phyloP scores from a whole-genome alignment of 2,797 vertebrate genomes.

The Ibycter americanus region DNA sequence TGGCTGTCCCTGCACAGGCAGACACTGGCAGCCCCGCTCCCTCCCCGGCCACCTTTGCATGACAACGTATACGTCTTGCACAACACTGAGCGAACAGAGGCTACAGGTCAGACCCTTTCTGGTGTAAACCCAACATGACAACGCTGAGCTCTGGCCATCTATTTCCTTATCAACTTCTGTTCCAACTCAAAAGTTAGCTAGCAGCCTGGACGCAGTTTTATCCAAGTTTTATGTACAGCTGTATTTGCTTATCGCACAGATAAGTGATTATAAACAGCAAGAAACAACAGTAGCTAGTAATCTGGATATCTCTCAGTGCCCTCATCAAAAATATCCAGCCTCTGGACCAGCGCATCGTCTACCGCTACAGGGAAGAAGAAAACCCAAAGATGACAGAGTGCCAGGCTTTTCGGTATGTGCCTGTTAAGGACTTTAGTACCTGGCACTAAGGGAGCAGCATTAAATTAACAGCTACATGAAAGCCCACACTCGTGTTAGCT shows the following conservation, averaged over 20 bases:
- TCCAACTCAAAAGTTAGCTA: not conserved
- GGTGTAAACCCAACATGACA: rapidly evolving
- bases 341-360: not conserved
- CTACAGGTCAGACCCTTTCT: rapidly evolving
- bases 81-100: rapidly evolving
- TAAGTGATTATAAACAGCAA: not conserved
- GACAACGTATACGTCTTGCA: not conserved
- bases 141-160: not conserved
- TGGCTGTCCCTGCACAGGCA: rapidly evolving
- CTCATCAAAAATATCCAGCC: not conserved
- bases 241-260: not conserved
- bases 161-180: not conserved
- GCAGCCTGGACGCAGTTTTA: not conserved
- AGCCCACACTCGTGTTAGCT: not conserved
- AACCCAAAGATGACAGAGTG: not conserved
- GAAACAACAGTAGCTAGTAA: not conserved
- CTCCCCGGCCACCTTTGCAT: not conserved
- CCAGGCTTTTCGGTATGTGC: not conserved
- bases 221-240: not conserved
- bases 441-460: not conserved
- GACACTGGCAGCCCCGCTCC: rapidly evolving
- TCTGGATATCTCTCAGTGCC: not conserved
- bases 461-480: not conserved
- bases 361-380: not conserved
- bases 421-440: not conserved